Conservation (phyloP, 2,888 invertebrate genomes). For the Drepana falcataria region DNA sequence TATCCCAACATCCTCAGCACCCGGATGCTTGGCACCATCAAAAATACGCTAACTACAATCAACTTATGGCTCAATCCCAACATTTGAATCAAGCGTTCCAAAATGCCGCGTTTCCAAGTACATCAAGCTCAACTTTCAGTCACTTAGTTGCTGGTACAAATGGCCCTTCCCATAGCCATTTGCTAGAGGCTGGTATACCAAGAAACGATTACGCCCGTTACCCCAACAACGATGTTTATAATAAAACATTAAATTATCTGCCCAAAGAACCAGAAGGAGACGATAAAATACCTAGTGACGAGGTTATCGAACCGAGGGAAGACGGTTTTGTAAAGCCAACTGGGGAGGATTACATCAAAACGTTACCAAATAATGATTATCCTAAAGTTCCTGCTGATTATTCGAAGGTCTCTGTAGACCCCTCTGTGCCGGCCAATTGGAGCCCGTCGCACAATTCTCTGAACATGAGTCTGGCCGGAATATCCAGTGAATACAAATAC, state of each 20-base stretch:
- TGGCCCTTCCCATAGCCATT: conserved; percentile 69
- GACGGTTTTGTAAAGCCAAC: conserved; percentile 59
- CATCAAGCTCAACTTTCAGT: conserved; percentile 64
- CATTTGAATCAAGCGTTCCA: conserved; percentile 78
- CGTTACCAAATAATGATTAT: conserved; percentile 74
- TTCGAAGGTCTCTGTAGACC: conserved; percentile 71
- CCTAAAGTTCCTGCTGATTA: conserved; percentile 77
- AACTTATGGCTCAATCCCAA: conserved; percentile 77
- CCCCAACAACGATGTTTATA: conserved; percentile 58
- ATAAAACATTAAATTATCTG: conserved; percentile 65
- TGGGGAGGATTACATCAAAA: conserved; percentile 59
- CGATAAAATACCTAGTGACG: conserved; percentile 59
- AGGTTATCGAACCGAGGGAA: conserved; percentile 63
- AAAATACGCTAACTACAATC: conserved; percentile 75
- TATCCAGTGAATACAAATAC: conserved; percentile 71
- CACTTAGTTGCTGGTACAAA: conserved; percentile 72
- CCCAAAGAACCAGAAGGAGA: conserved; percentile 64
- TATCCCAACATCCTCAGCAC: conserved; percentile 70
- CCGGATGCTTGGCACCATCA: conserved; percentile 75
- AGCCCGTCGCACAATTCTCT: conserved; percentile 70
- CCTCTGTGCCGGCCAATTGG: conserved; percentile 74
- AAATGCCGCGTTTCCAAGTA: conserved; percentile 71
- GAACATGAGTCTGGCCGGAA: conserved; percentile 69
- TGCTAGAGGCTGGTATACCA: conserved; percentile 70
- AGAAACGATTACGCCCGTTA: conserved; percentile 71